Base-by-base conservation (phyloP, 2,888 invertebrate species). In the Tenthredo distinguenda region DNA sequence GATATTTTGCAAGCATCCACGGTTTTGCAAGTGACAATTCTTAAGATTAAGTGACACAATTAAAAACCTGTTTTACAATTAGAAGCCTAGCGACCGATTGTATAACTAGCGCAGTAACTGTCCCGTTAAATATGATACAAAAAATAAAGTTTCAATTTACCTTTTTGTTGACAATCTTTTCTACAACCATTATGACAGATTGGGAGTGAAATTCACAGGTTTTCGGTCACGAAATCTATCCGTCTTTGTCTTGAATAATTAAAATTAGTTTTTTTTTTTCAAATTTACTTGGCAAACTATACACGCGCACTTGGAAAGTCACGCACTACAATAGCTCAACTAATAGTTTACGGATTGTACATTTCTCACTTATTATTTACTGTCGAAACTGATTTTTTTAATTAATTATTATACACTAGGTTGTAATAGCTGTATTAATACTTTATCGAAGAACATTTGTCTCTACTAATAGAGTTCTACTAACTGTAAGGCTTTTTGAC, bases 51-150 rank as follows among this genome's bases (percentile, higher is more conserved):
- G 2, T 77, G 77, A 9, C 77, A 34, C 77, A 7, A 77, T 77
- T 18, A 77, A 55, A 77, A 50, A 77, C 77, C 77, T 55, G 77
- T 55, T 77, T 55, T 15, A 77, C 2, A 34, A 77, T 34, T 7
- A 77, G 7, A 77, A 77, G 7, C 15, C 1, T 15, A 55, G 9
- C 34, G 50, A 4, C 2, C n/a, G 18, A 10, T 15, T 15, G 4
- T 31, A 50, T 15, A 31, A 77, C 55, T 15, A 34, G n/a, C 0
- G 9, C 15, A 77, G 18, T 77, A 81, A 74, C 10, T 43, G 4
- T 40, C 10, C 12, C 40, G 26, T 4, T 43, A 21, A 43, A 10
- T 74, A 7, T 31, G 5, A 71, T 15, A 71, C 21, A 43, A 74
- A n/a, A 9, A 74, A 7, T 81, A 18, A 12, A 50, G 9, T 40